These are phyloP conservation scores for Acrobasis consociella DNA, from an alignment of 2,888 invertebrate genomes.

Conservation along the genomic window DNA sequence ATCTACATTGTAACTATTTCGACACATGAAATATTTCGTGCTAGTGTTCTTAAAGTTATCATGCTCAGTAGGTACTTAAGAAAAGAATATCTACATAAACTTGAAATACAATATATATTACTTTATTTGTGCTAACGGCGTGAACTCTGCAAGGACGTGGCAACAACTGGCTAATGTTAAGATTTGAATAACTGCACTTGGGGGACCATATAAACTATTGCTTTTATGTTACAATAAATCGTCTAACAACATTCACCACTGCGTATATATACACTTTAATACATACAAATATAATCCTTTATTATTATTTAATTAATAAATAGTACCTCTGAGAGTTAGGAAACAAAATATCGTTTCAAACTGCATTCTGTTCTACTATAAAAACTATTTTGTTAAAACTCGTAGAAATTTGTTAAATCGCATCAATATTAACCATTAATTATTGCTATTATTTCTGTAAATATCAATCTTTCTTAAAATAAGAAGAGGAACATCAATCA, in stretches of 20 bases:
- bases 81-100: conserved; percentile 55
- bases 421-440: conserved; percentile 71
- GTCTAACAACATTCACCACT: conserved; percentile 64
- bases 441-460: conserved; percentile 81
- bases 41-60: conserved; percentile 69
- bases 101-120: conserved; percentile 45
- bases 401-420: conserved; percentile 80
- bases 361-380: conserved; percentile 78
- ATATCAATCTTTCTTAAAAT: conserved; percentile 82
- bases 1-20: conserved; percentile 72
- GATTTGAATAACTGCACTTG: conserved; percentile 84
- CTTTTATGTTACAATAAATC: conserved; percentile 55
- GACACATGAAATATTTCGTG: conserved; percentile 73
- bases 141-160: conserved; percentile 73
- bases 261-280: conserved; percentile 73
- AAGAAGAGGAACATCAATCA: conserved; percentile 83
- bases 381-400: conserved; percentile 82
- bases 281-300: conserved; percentile 85
- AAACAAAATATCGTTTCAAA: conserved; percentile 80
- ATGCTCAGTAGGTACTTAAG: conserved; percentile 63
- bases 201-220: conserved; percentile 65
- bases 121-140: conserved; percentile 76
- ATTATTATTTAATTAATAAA: conserved; percentile 83
- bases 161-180: conserved; percentile 76
- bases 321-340: conserved; percentile 84